Evolutionary conservation across 1,140 invertebrate genomes (phyloP), one percentile per base, ranked within the genome.

Genomic region (Geopemphigus sp.): DNA sequence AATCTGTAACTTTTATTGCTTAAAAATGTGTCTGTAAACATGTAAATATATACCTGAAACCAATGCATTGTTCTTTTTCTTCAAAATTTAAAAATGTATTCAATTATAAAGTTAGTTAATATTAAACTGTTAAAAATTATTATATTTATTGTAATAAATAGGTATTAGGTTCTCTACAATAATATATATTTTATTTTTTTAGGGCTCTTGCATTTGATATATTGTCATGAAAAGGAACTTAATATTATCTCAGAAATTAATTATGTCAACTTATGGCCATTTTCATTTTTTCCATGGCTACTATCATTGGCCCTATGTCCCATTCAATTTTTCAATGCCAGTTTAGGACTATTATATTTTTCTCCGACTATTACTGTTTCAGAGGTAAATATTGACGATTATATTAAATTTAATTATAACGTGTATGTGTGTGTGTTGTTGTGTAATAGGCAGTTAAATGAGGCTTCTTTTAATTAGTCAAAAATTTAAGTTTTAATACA

Each of bases 281-380:
- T 78, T 78, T 63, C 74, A 45, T 61, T 78, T 78, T 59, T 78
- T 47, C 74, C 74, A 14, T 78, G 74, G 74, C 15, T 78, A 1
- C 1, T 78, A 12, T 78, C 74, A n/a, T 61, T 59, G 12, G n/a
- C 32, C 1, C 11, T 78, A 5, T 61, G 22, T 29, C 74, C 74
- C 1, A 26, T 78, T 50, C 32, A 78, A 45, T 78, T 50, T 78
- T 24, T 78, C 19, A 50, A 63, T 32, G 12, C 32, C 2, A 63
- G 29, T 47, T 78, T 78, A 1, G 24, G 74, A 57, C 15, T 59
- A 10, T 6, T 74, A 4, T 24, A 45, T 59, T 59, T 59, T 74
- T 74, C 32, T 59, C 5, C 29, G 39, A n/a, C 29, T 5, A 11
- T 24, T 24, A 57, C 14, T 29, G 68, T 54, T 72, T 72, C 68